Evolutionary conservation across 2,888 invertebrate species (phyloP), one percentile per base, ranked within the genome.

Genomic region (Meteorus colon): DNA sequence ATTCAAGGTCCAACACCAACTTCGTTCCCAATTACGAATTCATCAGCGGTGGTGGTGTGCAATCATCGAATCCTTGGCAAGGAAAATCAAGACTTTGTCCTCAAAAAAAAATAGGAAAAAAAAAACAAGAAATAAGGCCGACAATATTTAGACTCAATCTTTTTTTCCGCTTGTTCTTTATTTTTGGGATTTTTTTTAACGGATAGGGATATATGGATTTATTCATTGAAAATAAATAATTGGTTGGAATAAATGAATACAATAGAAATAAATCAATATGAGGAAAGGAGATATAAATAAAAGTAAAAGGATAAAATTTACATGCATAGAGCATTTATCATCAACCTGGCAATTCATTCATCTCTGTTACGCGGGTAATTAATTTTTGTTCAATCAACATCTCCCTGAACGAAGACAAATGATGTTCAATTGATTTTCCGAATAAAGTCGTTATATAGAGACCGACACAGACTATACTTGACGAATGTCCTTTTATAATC

Each of bases 11-110:
- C 55, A 45, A 16, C 14, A 48, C 19, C 59, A 66, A 41, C 45
- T 55, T 66, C 55, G 69, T 71, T 75, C 45, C 62, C n/a, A 75
- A 75, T 72, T 72, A 29, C 72, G 37, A 72, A 41, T 62, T 31
- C 31, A n/a, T 31, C 63, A 19, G 63, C 41, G 16, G n/a, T 29
- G 24, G 14, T 3, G 24, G 12, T 41, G 8, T 41, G 60, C 19
- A 65, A 5, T 65, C 41, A 69, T 31, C 29, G 48, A 55, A 69
- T 72, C 29, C 63, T 16, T 29, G 31, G 27, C 19, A n/a, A 65
- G 62, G 31, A 31, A 19, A 65, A 65, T 34, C 31, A 62, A 16
- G 29, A 62, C 62, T 62, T 31, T 62, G 31, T 29, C 29, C 10
- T 12, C 31, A 41, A 2, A 12, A 24, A 65, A 65, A 41, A 41